phyloP scores from a whole-genome alignment of 2,113 vertebrate genomes.

The Axis porcinus region DNA sequence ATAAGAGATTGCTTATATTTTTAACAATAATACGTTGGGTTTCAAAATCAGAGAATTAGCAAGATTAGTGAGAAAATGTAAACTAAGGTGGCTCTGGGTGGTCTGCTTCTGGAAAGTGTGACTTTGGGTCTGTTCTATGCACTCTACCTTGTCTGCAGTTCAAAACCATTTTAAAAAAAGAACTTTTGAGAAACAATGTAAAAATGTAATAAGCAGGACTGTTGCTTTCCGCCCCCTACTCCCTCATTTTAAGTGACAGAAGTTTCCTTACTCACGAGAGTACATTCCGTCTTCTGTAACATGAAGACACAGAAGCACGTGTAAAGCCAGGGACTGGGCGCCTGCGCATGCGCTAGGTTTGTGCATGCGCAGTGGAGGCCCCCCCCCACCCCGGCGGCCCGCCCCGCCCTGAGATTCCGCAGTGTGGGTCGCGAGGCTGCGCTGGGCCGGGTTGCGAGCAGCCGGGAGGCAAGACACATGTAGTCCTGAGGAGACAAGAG shows the following conservation, averaged over 20 bases:
- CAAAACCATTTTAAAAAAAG: neutral
- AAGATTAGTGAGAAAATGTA: neutral
- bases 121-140: neutral
- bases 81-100: neutral
- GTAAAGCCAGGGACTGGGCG: accelerated
- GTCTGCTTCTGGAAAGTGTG: neutral
- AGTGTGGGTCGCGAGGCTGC: neutral
- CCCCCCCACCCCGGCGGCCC: neutral
- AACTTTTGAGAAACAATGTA: neutral
- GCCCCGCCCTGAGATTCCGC: neutral
- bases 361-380: neutral
- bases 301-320: neutral
- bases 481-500: neutral
- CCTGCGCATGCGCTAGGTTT: neutral
- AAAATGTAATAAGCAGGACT: neutral
- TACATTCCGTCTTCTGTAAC: neutral
- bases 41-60: neutral
- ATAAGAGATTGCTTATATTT: neutral
- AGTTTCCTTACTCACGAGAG: neutral
- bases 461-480: neutral
- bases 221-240: neutral
- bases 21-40: neutral
- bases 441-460: neutral
- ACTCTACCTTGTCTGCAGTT: neutral
- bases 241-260: neutral